These are phyloP conservation scores for Drosophila auraria DNA, from an alignment of 1,140 invertebrate genomes.

Conservation along the genomic window DNA sequence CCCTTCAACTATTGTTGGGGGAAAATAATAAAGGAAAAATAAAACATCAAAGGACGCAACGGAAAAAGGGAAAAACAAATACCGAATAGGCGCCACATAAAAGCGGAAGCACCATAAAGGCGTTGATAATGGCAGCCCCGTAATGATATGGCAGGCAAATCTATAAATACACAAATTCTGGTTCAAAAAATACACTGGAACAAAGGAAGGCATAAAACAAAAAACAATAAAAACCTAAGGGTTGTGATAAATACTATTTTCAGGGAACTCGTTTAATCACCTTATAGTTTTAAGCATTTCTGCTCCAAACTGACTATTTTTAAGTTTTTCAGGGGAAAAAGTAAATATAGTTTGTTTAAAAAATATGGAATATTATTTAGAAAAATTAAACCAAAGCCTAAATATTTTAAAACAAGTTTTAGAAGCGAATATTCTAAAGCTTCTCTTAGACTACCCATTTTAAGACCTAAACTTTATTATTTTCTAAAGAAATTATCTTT, in stretches of 20 bases:
- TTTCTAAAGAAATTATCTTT: too few relatives aligned
- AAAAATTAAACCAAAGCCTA: too few relatives aligned
- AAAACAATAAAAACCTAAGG: background rate
- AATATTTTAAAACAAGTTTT: too few relatives aligned
- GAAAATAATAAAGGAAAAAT: background rate
- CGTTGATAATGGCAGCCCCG: slow-evolving; percentile 42
- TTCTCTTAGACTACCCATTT: too few relatives aligned
- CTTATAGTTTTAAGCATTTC: background rate
- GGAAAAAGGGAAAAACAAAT: slow-evolving; percentile 33
- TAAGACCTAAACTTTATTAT: too few relatives aligned
- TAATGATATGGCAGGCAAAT: slow-evolving; percentile 33
- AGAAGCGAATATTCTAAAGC: too few relatives aligned
- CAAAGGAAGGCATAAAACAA: background rate
- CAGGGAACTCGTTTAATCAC: background rate
- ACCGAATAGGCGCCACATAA: slow-evolving; percentile 28
- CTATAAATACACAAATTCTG: slow-evolving; percentile 29
- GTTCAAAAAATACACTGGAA: background rate
- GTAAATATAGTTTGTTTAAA: too few relatives aligned
- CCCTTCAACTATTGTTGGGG: slow-evolving; percentile 24
- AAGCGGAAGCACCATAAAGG: slow-evolving; percentile 40
- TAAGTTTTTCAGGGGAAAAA: too few relatives aligned
- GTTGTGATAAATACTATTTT: background rate
- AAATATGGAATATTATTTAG: too few relatives aligned
- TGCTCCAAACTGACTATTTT: too few relatives aligned
- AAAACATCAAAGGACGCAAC: slow-evolving; percentile 42